Conservation (phyloP, 35 echinoderm and acorn worm species). For the Diadema setosum region DNA sequence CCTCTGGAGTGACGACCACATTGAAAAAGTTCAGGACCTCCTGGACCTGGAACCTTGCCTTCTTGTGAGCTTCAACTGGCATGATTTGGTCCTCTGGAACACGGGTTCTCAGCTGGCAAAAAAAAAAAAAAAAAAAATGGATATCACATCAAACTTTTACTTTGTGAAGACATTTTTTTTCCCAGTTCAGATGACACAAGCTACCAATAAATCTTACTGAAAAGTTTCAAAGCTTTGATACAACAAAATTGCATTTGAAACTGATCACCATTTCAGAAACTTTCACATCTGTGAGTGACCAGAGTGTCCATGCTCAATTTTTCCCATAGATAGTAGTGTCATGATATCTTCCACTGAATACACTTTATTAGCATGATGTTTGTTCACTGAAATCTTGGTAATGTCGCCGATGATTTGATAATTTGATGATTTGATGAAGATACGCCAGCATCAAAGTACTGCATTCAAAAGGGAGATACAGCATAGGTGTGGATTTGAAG, state of each 20-base stretch:
- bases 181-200: conserved; percentile 34
- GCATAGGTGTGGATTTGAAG: no score
- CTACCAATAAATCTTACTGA: conserved; percentile 16
- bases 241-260: not conserved
- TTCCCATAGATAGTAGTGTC: no score
- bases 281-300: no score
- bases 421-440: no score
- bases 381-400: no score
- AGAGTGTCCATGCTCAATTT: no score
- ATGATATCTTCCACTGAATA: no score
- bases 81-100: conserved; percentile 35
- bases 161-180: conserved; percentile 27
- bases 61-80: not conserved
- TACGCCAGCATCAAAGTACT: no score
- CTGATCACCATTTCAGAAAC: no score
- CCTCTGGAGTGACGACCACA: conserved; percentile 19
- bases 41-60: conserved; percentile 38
- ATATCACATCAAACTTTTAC: not conserved
- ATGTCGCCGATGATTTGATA: no score
- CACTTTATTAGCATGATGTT: no score
- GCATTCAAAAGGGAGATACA: no score
- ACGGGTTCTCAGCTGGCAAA: conserved; percentile 32
- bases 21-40: conserved; percentile 56
- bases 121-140: not conserved
- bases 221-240: not conserved